Conservation (phyloP, 1,140 invertebrate species). For the Drosophila kepulauana region DNA sequence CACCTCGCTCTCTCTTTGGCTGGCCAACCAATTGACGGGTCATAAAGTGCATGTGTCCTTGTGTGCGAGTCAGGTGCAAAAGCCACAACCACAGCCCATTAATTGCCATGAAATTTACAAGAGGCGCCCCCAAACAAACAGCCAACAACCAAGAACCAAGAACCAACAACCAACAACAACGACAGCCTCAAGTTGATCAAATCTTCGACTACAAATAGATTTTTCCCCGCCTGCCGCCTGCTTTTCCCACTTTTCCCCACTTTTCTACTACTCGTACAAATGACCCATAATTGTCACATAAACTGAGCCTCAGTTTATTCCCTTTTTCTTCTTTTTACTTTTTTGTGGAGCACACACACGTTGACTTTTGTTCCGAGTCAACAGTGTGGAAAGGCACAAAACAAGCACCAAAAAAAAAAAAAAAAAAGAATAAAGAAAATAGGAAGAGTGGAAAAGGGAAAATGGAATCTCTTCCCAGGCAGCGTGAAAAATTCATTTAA, state of each 20-base stretch:
- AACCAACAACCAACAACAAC: not conserved
- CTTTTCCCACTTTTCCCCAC: not conserved
- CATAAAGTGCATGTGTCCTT: slow-evolving; percentile 18
- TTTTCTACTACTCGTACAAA: slow-evolving; percentile 24
- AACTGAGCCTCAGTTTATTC: slow-evolving; percentile 16
- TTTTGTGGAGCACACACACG: slow-evolving; percentile 9
- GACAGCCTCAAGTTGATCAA: slow-evolving; percentile 36
- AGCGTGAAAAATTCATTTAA: slow-evolving; percentile 81
- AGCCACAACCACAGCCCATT: slow-evolving; percentile 13
- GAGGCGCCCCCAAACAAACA: not conserved
- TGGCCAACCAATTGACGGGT: slow-evolving; percentile 5
- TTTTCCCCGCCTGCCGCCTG: not conserved
- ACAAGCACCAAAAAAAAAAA: slow-evolving; percentile 2
- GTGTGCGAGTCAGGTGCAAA: slow-evolving; percentile 1
- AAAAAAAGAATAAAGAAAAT: no score
- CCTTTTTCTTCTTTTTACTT: slow-evolving; percentile 11
- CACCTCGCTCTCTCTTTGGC: not conserved
- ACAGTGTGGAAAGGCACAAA: slow-evolving; percentile 62
- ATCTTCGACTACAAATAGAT: slow-evolving; percentile 35
- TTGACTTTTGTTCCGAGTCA: slow-evolving; percentile 75
- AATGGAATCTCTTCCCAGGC: slow-evolving; percentile 19
- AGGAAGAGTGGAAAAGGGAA: not conserved
- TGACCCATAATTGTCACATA: slow-evolving; percentile 73
- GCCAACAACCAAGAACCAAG: not conserved
- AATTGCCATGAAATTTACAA: slow-evolving; percentile 26